Conservation (phyloP, 2,797 vertebrate species). For the Pyrrhura leucotis region DNA sequence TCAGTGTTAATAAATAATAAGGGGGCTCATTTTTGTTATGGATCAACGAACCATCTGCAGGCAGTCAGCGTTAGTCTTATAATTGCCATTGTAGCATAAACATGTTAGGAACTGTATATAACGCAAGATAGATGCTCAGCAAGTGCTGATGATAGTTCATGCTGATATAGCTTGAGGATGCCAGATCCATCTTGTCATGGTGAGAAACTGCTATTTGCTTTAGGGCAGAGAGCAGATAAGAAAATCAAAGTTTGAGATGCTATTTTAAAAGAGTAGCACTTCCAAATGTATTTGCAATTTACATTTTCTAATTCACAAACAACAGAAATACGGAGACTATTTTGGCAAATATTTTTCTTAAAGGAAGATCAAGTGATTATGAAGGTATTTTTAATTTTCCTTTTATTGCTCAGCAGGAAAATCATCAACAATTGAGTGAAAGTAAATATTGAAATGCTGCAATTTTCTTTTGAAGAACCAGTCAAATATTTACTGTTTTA, state of each 20-base stretch:
- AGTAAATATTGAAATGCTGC: slow-evolving; percentile 71
- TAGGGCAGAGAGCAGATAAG: not conserved
- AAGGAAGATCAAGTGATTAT: slow-evolving; percentile 34
- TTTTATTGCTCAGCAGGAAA: slow-evolving; percentile 52
- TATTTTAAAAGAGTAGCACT: not conserved
- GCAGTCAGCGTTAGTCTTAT: not conserved
- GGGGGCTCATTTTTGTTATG: slow-evolving; percentile 32
- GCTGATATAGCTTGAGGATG: not conserved
- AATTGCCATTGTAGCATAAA: slow-evolving; percentile 17
- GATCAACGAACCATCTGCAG: slow-evolving; percentile 35
- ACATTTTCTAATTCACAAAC: slow-evolving; percentile 20
- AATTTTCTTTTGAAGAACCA: slow-evolving; percentile 38
- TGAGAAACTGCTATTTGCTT: slow-evolving; percentile 2
- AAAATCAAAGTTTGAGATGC: not conserved
- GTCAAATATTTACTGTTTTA: slow-evolving; percentile 66
- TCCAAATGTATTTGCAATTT: slow-evolving; percentile 25
- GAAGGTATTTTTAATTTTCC: slow-evolving; percentile 40
- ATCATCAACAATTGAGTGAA: slow-evolving; percentile 36
- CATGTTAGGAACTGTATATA: slow-evolving; percentile 4
- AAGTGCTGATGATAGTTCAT: slow-evolving; percentile 22
- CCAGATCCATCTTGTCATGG: slow-evolving; percentile 24
- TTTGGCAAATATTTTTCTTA: slow-evolving; percentile 47
- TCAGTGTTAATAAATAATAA: slow-evolving; percentile 23
- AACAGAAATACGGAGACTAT: slow-evolving; percentile 8
- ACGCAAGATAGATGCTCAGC: slow-evolving; percentile 44